A percentile compares a stretch with the other conserved stretches of the same genome.
Conservation (phyloP, 2,888 invertebrate species). For the Lasioglossum vierecki region DNA sequence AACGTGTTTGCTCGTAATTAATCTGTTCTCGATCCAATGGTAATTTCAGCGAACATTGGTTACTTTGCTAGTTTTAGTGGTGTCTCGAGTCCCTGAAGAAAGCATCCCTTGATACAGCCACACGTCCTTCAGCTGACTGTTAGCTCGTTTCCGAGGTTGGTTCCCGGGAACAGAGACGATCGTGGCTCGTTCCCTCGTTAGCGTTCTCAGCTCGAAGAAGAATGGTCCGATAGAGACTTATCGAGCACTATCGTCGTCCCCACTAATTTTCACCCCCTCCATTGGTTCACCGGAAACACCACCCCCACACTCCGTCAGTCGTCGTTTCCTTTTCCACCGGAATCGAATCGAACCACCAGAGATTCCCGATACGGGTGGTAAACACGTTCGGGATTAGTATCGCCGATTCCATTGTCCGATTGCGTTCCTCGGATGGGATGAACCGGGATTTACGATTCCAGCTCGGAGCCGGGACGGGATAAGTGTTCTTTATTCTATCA, state of each 20-base stretch:
- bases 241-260: conserved; percentile 59
- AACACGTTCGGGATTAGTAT: conserved; percentile 58
- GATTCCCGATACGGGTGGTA: conserved; percentile 55
- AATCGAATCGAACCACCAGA: conserved; percentile 41
- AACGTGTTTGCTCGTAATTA: no score
- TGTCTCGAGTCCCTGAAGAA: not conserved
- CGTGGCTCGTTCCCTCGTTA: conserved; percentile 49
- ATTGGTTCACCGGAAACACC: conserved; percentile 22
- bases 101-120: not conserved
- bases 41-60: not conserved
- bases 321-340: conserved; percentile 30
- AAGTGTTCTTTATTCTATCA: conserved; percentile 52
- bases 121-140: not conserved
- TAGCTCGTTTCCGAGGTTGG: not conserved
- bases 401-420: conserved; percentile 55
- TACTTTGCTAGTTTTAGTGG: not conserved
- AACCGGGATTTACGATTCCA: conserved; percentile 54
- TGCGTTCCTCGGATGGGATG: conserved; percentile 46
- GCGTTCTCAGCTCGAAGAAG: conserved; percentile 51
- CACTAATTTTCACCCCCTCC: conserved; percentile 63
- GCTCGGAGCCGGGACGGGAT: conserved; percentile 23
- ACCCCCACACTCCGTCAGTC: conserved; percentile 17
- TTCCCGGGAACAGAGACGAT: not conserved
- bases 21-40: no score
- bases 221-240: conserved; percentile 66